These are phyloP conservation scores for Drosophila mayaguana DNA, from an alignment of 2,888 invertebrate species.

Conservation along the genomic window DNA sequence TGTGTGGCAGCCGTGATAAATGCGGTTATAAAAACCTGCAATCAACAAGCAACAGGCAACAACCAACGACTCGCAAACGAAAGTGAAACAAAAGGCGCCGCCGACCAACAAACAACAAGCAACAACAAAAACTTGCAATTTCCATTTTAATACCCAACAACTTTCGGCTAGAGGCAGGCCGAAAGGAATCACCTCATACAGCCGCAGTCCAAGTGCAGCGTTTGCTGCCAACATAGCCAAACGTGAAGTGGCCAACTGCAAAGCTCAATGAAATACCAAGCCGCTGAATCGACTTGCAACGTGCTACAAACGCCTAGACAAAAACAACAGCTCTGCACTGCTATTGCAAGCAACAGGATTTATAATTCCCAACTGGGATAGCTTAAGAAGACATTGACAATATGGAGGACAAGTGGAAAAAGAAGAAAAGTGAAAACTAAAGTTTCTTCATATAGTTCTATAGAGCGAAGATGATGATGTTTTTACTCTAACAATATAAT, in stretches of 20 bases:
- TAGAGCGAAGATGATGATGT: too few relatives aligned
- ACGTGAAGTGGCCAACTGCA: slow-evolving; percentile 33
- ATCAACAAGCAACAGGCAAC: slow-evolving; percentile 66
- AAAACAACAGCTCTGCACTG: background rate
- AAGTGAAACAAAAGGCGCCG: slow-evolving; percentile 77
- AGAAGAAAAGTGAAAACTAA: background rate
- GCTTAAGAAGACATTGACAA: background rate
- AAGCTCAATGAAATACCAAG: slow-evolving; percentile 59
- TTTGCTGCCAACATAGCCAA: slow-evolving; percentile 29
- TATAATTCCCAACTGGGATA: background rate
- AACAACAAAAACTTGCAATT: slow-evolving; percentile 71
- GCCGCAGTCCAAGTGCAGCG: slow-evolving; percentile 14
- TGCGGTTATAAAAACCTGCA: slow-evolving; percentile 74
- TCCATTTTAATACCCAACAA: slow-evolving; percentile 80
- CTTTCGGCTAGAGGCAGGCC: slow-evolving; percentile 73
- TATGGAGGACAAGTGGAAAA: background rate
- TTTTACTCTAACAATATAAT: background rate
- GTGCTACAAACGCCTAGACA: slow-evolving; percentile 28
- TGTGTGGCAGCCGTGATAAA: slow-evolving; percentile 78
- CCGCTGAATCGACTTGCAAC: slow-evolving; percentile 55
- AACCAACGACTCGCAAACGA: slow-evolving; percentile 71
- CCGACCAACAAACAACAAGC: slow-evolving; percentile 46
- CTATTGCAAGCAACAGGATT: background rate
- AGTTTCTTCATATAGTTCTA: background rate
- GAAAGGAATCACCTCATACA: slow-evolving; percentile 21